Evolutionary conservation across 1,140 invertebrate species (phyloP).

Genomic region (Periplaneta americana): DNA sequence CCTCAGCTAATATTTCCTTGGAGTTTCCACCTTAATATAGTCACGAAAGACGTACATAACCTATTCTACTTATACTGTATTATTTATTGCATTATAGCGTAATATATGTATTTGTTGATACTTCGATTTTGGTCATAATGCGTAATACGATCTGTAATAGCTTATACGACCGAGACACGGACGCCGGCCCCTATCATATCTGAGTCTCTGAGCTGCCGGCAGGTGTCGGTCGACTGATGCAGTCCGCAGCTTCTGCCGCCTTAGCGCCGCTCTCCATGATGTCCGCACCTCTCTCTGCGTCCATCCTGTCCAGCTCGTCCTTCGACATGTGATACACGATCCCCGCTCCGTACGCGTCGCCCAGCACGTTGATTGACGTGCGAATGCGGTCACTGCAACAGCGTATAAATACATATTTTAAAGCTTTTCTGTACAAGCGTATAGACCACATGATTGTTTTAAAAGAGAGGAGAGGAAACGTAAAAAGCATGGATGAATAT

Average conservation of each 20-base stretch:
- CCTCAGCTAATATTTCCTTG: not conserved
- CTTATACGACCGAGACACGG: not conserved
- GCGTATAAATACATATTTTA: too few species aligned
- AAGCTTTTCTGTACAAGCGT: too few species aligned
- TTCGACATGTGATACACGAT: slow-evolving; percentile 71
- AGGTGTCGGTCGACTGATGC: not conserved
- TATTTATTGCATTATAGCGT: too few species aligned
- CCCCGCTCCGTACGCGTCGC: slow-evolving; percentile 74
- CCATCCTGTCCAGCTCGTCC: slow-evolving; percentile 51
- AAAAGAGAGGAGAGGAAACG: too few species aligned
- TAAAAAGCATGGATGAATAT: too few species aligned
- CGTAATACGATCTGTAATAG: too few species aligned
- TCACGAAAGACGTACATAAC: not conserved
- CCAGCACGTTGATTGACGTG: slow-evolving; percentile 75
- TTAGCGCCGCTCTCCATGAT: not conserved
- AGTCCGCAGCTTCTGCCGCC: not conserved
- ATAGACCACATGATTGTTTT: too few species aligned
- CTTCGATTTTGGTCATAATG: too few species aligned
- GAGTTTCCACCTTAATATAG: not conserved
- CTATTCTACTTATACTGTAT: not conserved
- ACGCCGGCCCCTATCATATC: not conserved
- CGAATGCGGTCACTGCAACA: slow-evolving; percentile 50
- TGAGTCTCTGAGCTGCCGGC: not conserved
- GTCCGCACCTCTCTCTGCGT: slow-evolving; percentile 3
- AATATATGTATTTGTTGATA: too few species aligned